Conservation (phyloP, 2,113 vertebrate species). For the Halcyon malimbica region DNA sequence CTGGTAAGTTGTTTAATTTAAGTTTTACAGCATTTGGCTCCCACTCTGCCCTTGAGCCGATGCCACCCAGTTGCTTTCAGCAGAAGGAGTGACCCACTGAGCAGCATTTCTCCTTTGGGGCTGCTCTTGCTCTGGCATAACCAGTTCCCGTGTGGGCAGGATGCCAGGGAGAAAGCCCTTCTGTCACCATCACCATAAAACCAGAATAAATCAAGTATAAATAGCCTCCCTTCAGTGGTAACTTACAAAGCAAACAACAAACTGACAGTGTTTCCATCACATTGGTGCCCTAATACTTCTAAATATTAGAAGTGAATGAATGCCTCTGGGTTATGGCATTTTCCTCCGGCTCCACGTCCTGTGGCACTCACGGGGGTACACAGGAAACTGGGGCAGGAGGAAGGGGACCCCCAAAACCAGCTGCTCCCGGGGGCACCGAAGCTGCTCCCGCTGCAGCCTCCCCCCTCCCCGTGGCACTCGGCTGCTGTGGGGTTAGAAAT, state of each 20-base stretch:
- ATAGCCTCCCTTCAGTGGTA: neutral
- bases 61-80: neutral
- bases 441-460: neutral
- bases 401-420: neutral
- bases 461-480: neutral
- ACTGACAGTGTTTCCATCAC: neutral
- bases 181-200: neutral
- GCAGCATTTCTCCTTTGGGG: neutral
- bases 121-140: neutral
- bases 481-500: neutral
- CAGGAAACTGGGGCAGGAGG: neutral
- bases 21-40: neutral
- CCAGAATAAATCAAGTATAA: fast-evolving
- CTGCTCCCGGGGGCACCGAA: fast-evolving
- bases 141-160: fast-evolving
- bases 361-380: fast-evolving
- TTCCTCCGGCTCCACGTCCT: neutral
- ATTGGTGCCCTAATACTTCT: neutral
- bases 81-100: fast-evolving
- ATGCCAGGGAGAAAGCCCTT: neutral
- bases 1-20: neutral
- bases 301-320: slow-evolving; percentile 45
- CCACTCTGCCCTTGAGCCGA: neutral
- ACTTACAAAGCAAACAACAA: neutral
- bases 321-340: neutral